Evolutionary conservation across 2,113 vertebrate genomes (phyloP).

Genomic region (Tyrannus savana): DNA sequence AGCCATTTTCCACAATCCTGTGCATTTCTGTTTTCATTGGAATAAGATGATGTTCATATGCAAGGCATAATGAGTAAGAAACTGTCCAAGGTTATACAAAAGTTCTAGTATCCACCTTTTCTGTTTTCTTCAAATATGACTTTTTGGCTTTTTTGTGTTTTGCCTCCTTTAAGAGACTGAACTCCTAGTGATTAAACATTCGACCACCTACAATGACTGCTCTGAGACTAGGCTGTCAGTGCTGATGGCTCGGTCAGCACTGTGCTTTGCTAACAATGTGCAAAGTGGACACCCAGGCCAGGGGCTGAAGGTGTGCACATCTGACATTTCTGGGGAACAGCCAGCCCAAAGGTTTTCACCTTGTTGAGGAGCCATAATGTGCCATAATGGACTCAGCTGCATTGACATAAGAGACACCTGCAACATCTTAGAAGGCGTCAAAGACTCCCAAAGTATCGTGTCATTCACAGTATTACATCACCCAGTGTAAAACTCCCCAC

Average conservation of each 20-base stretch:
- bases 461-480: neutral
- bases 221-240: neutral
- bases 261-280: neutral
- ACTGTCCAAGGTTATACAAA: neutral
- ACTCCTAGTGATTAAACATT: neutral
- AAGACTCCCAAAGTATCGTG: neutral
- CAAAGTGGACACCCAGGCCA: neutral
- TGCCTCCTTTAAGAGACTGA: neutral
- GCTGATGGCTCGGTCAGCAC: neutral
- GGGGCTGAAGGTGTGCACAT: neutral
- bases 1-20: neutral
- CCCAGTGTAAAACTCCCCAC: neutral
- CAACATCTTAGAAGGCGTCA: neutral
- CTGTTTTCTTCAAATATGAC: neutral
- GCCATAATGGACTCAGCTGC: neutral
- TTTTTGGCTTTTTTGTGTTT: neutral
- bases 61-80: neutral
- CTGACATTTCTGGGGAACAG: neutral
- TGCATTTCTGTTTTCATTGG: neutral
- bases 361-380: neutral
- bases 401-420: neutral
- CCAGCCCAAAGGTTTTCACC: neutral
- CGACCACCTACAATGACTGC: neutral
- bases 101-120: neutral
- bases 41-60: neutral